Evolutionary conservation across 2,888 invertebrate genomes (phyloP), one percentile per base, ranked within the genome.

Genomic region (Drosophila differens): DNA sequence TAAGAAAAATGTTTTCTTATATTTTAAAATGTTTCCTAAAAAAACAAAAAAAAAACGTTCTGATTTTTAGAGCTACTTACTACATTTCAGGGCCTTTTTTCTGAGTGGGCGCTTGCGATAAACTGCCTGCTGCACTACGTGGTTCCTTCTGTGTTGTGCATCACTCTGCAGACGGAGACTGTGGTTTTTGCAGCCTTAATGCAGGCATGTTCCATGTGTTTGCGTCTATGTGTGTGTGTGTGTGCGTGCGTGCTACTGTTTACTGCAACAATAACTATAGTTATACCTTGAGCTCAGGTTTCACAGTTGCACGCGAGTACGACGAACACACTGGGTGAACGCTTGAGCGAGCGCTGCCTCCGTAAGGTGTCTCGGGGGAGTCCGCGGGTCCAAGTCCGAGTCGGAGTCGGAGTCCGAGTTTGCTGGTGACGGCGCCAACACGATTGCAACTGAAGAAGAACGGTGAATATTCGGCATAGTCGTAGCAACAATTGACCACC

Each of bases 371-470:
- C 64, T 28, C 4, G 73, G 71, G 73, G 73, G 63, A 59, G 63
- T 30, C 52, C 52, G 41, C 25, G 64, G 62, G 44, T 61, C 53
- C 47, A 47, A 25, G 47, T 47, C 47, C 4, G 47, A 25, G 47
- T 47, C 60, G 35, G 37, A 22, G 47, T 51, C 44, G 32, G 35
- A 41, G 54, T 22, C 60, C 32, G 37, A 49, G 60, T 25, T 47
- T 44, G 69, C 22, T 60, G 58, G 58, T 35, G 68, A 51, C 66
- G 54, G 67, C 74, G 70, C 59, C 74, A 68, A 65, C 54, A 60
- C 78, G 57, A 77, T 61, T 73, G 72, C 74, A 85, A 80, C 72
- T 81, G 69, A 80, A 88, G 80, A 77, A 85, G 85, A 83, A 85
- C 82, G 85, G 68, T 61, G 47, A 76, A 74, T 77, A 73, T 82